Conservation (phyloP, 53 echinoderm and acorn worm species). For the Echinarachnius parma region DNA sequence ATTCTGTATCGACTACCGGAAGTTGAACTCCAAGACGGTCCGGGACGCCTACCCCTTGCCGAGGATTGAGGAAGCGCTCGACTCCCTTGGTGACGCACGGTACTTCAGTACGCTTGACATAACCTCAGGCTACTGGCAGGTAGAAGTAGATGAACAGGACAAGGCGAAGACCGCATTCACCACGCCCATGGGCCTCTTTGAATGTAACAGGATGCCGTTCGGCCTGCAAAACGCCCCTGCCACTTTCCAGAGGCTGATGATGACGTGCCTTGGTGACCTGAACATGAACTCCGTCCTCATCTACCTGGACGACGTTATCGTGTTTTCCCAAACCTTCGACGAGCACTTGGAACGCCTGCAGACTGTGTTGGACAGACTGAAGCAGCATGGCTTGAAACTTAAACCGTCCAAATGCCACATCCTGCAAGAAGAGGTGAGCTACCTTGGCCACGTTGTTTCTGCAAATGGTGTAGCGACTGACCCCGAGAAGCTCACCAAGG, state of each 20-base stretch:
- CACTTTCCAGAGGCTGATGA: conserved; percentile 2
- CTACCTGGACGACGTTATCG: not conserved
- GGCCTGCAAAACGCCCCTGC: conserved; percentile 2
- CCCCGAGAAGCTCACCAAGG: not conserved
- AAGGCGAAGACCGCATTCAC: not conserved
- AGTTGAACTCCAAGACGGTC: no score
- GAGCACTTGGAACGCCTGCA: not conserved
- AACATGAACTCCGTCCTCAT: not conserved
- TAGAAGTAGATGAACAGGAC: conserved; percentile 13
- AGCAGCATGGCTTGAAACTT: not conserved
- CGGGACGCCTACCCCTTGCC: conserved; percentile 43
- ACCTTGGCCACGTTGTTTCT: conserved; percentile 22
- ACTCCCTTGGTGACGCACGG: conserved; percentile 18
- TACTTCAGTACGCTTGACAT: conserved; percentile 34
- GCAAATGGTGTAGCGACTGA: not conserved
- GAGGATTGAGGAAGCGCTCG: conserved; percentile 30
- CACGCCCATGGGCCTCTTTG: not conserved
- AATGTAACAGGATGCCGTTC: conserved; percentile 1
- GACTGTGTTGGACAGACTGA: not conserved
- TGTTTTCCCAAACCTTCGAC: not conserved
- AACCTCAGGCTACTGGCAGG: conserved; percentile 37
- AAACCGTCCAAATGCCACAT: not conserved
- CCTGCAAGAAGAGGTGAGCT: not conserved
- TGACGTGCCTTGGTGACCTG: not conserved
- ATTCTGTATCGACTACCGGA: conserved; percentile 46